These are phyloP conservation scores for Bujurquina vittata DNA, from an alignment of 2,113 vertebrate species.

Conservation along the genomic window DNA sequence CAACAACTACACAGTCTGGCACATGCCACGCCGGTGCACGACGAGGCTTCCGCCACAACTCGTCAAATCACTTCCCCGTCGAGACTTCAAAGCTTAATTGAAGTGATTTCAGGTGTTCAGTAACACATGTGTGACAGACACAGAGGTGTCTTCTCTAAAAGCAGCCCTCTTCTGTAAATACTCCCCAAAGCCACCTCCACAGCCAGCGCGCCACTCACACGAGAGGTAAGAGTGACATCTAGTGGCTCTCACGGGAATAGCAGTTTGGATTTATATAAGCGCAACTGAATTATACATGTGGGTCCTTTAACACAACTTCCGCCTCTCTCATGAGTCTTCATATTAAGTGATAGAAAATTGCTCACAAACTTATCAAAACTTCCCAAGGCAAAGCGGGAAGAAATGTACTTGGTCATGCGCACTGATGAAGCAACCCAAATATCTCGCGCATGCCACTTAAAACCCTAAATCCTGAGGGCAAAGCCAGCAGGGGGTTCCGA, in stretches of 20 bases:
- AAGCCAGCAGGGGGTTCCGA: constrained; percentile 46
- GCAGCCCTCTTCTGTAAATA: constrained; percentile 26
- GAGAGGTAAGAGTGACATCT: constrained; percentile 75
- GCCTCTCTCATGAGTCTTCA: too few species aligned
- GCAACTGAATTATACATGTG: background rate
- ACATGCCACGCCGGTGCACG: constrained; percentile 14
- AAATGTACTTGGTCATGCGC: constrained; percentile 8
- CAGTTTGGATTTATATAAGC: background rate
- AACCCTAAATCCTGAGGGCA: constrained; percentile 30
- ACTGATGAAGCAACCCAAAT: constrained; percentile 6
- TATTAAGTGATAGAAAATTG: constrained; percentile 17
- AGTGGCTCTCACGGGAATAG: constrained; percentile 25
- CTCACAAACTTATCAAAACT: constrained; percentile 30
- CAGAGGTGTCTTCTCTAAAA: constrained; percentile 29
- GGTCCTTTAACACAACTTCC: too few species aligned
- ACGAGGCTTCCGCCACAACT: constrained; percentile 36
- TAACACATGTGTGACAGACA: constrained; percentile 38
- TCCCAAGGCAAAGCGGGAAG: background rate
- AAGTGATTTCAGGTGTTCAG: constrained; percentile 63
- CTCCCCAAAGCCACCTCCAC: background rate
- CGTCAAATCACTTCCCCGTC: constrained; percentile 40
- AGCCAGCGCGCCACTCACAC: background rate
- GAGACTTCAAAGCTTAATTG: constrained; percentile 42
- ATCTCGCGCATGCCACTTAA: constrained; percentile 11
- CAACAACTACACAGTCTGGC: constrained; percentile 8